Evolutionary conservation across 2,888 invertebrate genomes (phyloP).

Genomic region (Galeopsomyia nigrocyanea): DNA sequence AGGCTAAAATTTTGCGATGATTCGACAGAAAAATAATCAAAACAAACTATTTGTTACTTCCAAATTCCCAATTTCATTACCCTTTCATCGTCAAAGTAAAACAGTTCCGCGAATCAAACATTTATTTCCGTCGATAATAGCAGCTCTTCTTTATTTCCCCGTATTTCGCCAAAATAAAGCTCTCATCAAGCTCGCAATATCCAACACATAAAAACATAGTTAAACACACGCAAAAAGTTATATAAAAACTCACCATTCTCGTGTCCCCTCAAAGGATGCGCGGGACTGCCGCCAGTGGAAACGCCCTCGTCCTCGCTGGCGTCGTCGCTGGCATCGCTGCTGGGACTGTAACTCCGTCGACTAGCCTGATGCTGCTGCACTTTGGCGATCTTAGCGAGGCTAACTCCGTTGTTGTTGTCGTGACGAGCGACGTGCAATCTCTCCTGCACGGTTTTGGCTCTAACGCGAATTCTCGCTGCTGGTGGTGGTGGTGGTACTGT

Average conservation of each 20-base stretch:
- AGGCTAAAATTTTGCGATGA: too few relatives aligned
- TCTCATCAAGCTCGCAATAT: too few relatives aligned
- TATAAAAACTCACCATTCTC: conserved; percentile 62
- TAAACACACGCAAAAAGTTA: neutral
- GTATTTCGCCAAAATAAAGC: too few relatives aligned
- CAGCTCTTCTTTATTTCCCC: too few relatives aligned
- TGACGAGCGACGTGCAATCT: conserved; percentile 53
- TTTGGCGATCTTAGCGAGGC: conserved; percentile 54
- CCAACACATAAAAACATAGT: neutral
- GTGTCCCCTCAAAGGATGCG: conserved; percentile 61
- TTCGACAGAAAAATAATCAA: too few relatives aligned
- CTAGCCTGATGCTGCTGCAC: conserved; percentile 52
- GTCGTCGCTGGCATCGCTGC: conserved; percentile 64
- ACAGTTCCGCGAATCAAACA: too few relatives aligned
- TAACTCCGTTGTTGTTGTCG: conserved; percentile 63
- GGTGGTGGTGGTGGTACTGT: conserved; percentile 50
- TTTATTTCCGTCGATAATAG: too few relatives aligned
- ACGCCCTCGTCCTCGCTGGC: conserved; percentile 66
- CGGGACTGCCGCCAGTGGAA: conserved; percentile 66
- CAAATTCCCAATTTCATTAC: too few relatives aligned
- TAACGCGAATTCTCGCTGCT: conserved; percentile 2
- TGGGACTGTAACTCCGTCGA: conserved; percentile 63
- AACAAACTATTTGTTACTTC: too few relatives aligned
- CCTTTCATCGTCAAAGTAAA: too few relatives aligned
- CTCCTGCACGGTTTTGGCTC: conserved; percentile 57